These are phyloP conservation scores for Bombus difficillimus DNA, from an alignment of 1,140 invertebrate genomes.

Conservation along the genomic window DNA sequence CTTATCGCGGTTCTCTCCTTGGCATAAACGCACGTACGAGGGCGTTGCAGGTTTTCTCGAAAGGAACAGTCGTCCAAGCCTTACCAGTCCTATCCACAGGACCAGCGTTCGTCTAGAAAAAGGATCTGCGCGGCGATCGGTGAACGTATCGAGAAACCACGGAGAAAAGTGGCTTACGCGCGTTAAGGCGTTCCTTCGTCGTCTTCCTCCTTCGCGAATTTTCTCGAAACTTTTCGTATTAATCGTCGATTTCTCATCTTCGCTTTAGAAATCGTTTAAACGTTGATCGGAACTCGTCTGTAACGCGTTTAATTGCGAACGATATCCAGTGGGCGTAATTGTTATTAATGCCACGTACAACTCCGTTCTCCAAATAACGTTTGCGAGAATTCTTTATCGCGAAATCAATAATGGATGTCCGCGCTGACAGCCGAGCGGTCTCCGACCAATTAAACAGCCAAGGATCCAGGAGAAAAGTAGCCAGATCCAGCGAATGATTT, in stretches of 20 bases:
- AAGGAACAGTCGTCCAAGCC: slow-evolving; percentile 38
- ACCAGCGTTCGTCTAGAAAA: slow-evolving; percentile 50
- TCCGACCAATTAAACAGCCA: slow-evolving; percentile 51
- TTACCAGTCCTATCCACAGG: slow-evolving; percentile 38
- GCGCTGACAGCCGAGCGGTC: slow-evolving; percentile 31
- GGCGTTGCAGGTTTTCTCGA: slow-evolving; percentile 65
- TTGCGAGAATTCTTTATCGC: slow-evolving; percentile 24
- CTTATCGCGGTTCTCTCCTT: slow-evolving; percentile 69
- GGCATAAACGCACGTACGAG: slow-evolving; percentile 66
- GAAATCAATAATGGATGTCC: slow-evolving; percentile 47
- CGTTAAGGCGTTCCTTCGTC: no score
- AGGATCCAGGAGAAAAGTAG: slow-evolving; percentile 40
- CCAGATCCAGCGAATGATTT: slow-evolving; percentile 53
- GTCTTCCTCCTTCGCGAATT: not conserved
- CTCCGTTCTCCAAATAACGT: slow-evolving; percentile 7
- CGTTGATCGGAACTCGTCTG: not conserved
- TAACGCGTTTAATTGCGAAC: not conserved
- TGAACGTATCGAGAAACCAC: slow-evolving; percentile 11
- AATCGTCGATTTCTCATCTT: no score
- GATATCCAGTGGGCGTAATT: slow-evolving; percentile 27
- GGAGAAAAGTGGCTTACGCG: not conserved
- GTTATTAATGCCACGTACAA: slow-evolving; percentile 34
- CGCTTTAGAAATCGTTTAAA: no score
- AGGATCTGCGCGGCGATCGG: slow-evolving; percentile 42
- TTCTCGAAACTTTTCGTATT: not conserved